Base-by-base conservation (phyloP, 1,140 invertebrate genomes). In the Sarcophaga peregrina region DNA sequence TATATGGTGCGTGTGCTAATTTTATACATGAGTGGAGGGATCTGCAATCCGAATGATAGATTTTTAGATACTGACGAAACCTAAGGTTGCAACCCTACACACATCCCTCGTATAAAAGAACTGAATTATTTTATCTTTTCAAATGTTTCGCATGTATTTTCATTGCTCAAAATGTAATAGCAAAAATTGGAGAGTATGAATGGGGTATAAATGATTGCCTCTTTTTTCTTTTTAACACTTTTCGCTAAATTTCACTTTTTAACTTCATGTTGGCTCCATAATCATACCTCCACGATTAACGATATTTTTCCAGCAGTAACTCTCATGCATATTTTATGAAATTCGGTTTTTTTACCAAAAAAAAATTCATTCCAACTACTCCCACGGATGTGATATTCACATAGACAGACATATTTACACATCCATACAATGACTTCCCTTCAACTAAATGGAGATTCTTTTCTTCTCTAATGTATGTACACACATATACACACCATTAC, bases 241-340 rank as follows among this genome's bases (percentile, higher is more conserved):
- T 58, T 58, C 58, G 58, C 58, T 68, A 68, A 62, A 68, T 68
- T 68, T 68, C 58, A 68, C 58, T 68, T 68, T 68, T 68, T 68
- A 62, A 68, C 58, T 68, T 68, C n/a, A n/a, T 68, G 17, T 6
- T 20, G 20, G 15, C n/a, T 20, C n/a, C 58, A 20, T 68, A 5
- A 68, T 68, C 58, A 68, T 68, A 11, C 52, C 15, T 15, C 52
- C 13, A 13, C n/a, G n/a, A 7, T 68, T 68, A 20, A n/a, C 0
- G 20, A 62, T 15, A 62, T 62, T 62, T 4, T n/a, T 20, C 5
- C 20, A 20, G 1, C 6, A 68, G 58, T 20, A 62, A 68, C 17
- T 68, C 20, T 68, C 20, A 9, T 68, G 58, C 58, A 68, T 68
- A 20, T 68, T 68, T 20, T 68, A 68, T 13, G 8, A 52, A 9